Evolutionary conservation across 2,797 vertebrate species (phyloP), one percentile per base, ranked within the genome.

Genomic region (Avahi laniger): DNA sequence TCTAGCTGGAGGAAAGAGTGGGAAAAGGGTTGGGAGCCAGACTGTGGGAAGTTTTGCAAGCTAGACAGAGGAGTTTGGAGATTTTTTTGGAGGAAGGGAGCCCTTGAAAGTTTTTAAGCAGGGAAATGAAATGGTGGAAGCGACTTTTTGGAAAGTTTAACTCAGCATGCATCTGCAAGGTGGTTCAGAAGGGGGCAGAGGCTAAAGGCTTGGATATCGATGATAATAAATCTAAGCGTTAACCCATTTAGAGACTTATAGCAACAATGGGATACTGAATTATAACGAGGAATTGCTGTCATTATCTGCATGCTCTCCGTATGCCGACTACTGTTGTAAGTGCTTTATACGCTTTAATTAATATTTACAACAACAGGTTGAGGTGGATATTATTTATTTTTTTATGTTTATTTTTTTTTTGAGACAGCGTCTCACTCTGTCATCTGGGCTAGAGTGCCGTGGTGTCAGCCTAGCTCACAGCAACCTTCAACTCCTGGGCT

Each of bases 131-230:
- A 50, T 33, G 54, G 22, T 17, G 69, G 73, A 72, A 88, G 80
- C 92, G 41, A 79, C 18, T 48, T 97, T 90, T 86, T 75, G 54
- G 87, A 87, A 95, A 65, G 82, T 10, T 80, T 78, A 70, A 35
- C 33, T 43, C 82, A 73, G 50, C n/a, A 72, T 67, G 90, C 30
- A 81, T 96, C 35, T 52, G 20, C 15, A 85, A 95, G 38, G 41
- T 57, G 28, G 35, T 82, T 89, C 59, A 52, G 89, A 93, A 48
- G 24, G 63, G 70, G 24, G 50, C 20, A 91, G 28, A 75, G 30
- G 78, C 28, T 33, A 38, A 41, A 78, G 35, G 18, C 83, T 81
- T 94, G 38, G 18, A 90, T 90, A 73, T 72, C 69, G 76, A 26
- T 28, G 35, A 57, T 69, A 70, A 63, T 57, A 65, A 89, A 83